A percentile compares a stretch with the other conserved stretches of the same genome.
These are phyloP conservation scores for Diplodus puntazzo DNA, from an alignment of 2,797 vertebrate genomes.

Conservation along the genomic window DNA sequence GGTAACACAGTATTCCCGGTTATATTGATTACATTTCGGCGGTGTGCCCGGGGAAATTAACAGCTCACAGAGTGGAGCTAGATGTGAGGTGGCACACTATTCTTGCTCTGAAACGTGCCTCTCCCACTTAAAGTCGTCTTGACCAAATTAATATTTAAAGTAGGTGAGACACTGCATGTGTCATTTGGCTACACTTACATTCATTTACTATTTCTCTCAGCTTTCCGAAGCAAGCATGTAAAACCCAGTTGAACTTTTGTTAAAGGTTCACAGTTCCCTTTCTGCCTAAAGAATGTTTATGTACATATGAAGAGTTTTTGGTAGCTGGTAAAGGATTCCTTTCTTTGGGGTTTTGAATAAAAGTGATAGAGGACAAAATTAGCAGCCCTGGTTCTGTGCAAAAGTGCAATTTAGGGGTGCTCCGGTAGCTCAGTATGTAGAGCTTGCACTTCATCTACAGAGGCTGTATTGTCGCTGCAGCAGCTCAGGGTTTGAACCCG, in stretches of 20 bases:
- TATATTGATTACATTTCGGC: constrained; percentile 62
- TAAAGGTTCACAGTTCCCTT: not conserved
- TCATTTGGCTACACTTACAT: not conserved
- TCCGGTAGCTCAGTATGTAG: too few species aligned
- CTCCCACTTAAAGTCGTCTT: constrained; percentile 25
- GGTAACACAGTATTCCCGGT: constrained; percentile 44
- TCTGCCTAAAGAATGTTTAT: not conserved
- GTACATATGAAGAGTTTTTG: not conserved
- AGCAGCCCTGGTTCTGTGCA: not conserved
- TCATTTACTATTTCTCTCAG: not conserved
- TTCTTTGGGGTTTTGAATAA: not conserved
- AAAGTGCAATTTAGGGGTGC: not conserved
- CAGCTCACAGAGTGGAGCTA: constrained; percentile 46
- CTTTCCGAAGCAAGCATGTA: not conserved
- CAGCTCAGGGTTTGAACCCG: too few species aligned
- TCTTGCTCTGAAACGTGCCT: constrained; percentile 35
- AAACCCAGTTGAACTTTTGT: not conserved
- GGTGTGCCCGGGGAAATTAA: constrained; percentile 54
- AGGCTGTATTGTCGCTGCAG: too few species aligned
- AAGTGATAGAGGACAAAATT: not conserved
- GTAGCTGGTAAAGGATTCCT: not conserved
- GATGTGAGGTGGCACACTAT: constrained; percentile 9
- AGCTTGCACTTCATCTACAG: too few species aligned
- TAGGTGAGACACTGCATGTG: not conserved
- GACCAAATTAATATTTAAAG: constrained; percentile 21